Base-by-base conservation (phyloP, 2,888 invertebrate genomes). In the Microctonus hyperodae region DNA sequence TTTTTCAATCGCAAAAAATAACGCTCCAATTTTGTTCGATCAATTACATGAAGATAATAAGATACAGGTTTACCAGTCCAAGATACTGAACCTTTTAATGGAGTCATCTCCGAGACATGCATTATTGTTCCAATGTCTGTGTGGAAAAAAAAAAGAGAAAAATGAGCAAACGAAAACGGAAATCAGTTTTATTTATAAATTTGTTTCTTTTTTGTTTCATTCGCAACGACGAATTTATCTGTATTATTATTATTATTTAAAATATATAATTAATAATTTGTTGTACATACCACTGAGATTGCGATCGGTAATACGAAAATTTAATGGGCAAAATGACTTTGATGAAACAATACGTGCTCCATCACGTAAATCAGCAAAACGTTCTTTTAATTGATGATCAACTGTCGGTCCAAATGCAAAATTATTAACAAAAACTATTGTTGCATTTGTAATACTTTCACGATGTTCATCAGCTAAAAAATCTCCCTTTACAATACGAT, bases 1-100 rank as follows among this genome's bases (percentile, higher is more conserved):
- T 95, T 96, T 88, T 96, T 96, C 86, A 96, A 88, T 85, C 94
- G 91, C 87, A 95, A 94, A 88, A 97, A 97, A 87, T 97, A 97
- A 85, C 96, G 91, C 88, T 97, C 97, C 86, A 95, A 87, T 88
- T 96, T 97, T 76, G 96, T 96, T 84, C 97, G 91, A 89, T 99
- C 98, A 83, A 99, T 97, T 79, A 94, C 92, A 86, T 99, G 99
- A 78, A 98, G 89, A 87, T 96, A 99, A 88, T 99, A 99, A 73
- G 97, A 96, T 78, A 99, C 98, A 61, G 98, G 96, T 85, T 97
- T 98, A 73, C 96, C 96, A 69, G 99, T 99, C 99, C 99, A 99
- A 20, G 98, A 98, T 69, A 98, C 98, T 11, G 97, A 97, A 73
- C 97, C 97, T 81, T 93, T 91, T 72, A 97, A 86, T 20, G 98